Evolutionary conservation across 2,888 invertebrate species (phyloP), one percentile per base, ranked within the genome.

Genomic region (Petrolisthes cinctipes): DNA sequence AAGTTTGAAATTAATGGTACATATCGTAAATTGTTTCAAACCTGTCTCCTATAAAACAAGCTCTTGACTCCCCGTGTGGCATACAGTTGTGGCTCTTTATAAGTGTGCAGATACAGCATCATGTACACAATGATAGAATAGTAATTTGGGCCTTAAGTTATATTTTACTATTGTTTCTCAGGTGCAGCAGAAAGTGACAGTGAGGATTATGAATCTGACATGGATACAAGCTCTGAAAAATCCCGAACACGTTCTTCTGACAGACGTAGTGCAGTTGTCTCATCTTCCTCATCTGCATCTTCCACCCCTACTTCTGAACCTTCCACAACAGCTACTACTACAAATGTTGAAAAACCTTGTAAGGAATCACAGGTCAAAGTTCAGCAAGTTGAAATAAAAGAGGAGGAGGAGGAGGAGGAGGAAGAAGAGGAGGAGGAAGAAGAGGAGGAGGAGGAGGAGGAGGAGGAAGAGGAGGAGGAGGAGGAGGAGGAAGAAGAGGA

Each of bases 391-490:
- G 89, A 85, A 11, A 71, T 84, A 37, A 88, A 89, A 73, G 61
- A 89, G 81, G 83, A 89, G 57, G 84, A 86, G 9, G 82, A 82
- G 37, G 86, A 83, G 14, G 89, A 89, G 11, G 71, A 66, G 9
- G 81, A 89, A 37, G 81, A 82, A 14, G 89, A 86, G 81, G 89
- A 89, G n/a, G 86, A 89, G 82, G 89, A 90, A 73, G 89, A 89
- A 61, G 90, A 90, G 2, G 37, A 37, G 2, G 37, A 37, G 2
- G 37, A 37, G 37, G 37, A 37, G 37, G 37, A 37, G 37, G 37
- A 37, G 2, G 37, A 37, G 2, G 37, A 37, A 37, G 37, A 37
- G 37, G 37, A 37, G 37, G 37, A 37, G 37, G 37, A 37, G 37
- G 37, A 37, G 37, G 37, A 37, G 2, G 37, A 37, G 37, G 37